Conservation (phyloP, 2,888 invertebrate genomes). For the Papilio gigon region DNA sequence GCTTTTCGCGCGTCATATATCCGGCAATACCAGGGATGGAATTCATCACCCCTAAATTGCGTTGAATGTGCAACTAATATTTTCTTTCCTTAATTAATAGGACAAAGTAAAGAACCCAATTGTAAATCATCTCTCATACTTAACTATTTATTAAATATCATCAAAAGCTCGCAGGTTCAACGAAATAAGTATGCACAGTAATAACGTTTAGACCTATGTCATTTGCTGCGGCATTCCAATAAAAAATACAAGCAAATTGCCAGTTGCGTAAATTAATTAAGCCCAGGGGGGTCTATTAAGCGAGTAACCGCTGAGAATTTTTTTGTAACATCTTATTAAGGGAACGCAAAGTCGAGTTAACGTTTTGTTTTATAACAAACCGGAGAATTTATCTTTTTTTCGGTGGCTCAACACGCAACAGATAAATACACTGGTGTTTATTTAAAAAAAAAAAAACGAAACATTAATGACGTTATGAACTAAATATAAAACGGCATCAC, state of each 20-base stretch:
- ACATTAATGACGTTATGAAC: constrained; percentile 16
- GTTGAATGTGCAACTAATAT: too few relatives aligned
- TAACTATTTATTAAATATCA: background rate
- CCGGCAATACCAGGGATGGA: too few relatives aligned
- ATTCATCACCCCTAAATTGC: too few relatives aligned
- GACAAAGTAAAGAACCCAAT: background rate
- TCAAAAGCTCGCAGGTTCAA: background rate
- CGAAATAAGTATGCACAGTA: constrained; percentile 12
- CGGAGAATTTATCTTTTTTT: constrained; percentile 37
- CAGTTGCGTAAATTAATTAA: constrained; percentile 16
- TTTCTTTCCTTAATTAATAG: too few relatives aligned
- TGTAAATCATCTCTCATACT: background rate
- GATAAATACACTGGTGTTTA: constrained; percentile 15
- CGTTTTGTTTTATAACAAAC: constrained; percentile 35
- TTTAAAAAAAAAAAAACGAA: constrained; percentile 30
- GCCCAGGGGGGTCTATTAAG: constrained; percentile 31
- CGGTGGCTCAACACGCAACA: constrained; percentile 37
- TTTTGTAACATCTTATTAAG: constrained; percentile 33
- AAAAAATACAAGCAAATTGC: constrained; percentile 30
- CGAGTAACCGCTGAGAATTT: constrained; percentile 30
- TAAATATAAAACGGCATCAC: too few relatives aligned
- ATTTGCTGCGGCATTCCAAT: constrained; percentile 29
- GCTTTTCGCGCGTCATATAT: too few relatives aligned
- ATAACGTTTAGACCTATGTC: constrained; percentile 3
- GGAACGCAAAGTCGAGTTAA: constrained; percentile 35